Conservation (phyloP, 2,113 vertebrate genomes). For the Rhabdomys dilectus region DNA sequence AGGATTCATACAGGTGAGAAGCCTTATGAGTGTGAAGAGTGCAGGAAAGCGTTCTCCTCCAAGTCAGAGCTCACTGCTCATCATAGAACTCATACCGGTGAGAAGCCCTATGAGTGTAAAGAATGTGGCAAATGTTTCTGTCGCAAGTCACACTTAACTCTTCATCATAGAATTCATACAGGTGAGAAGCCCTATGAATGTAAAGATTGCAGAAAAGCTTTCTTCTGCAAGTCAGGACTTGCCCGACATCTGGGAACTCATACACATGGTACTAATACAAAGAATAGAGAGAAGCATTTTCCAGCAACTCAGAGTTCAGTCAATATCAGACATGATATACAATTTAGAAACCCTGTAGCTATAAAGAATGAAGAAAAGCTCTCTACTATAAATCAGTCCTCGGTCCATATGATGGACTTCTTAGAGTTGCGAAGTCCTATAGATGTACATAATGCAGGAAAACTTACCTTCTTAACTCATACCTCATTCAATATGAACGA, state of each 20-base stretch:
- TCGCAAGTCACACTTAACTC: slow-evolving; percentile 24
- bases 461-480: neutral
- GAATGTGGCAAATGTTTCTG: slow-evolving; percentile 9
- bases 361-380: neutral
- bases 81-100: neutral
- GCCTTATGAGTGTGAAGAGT: neutral
- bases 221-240: slow-evolving; percentile 6
- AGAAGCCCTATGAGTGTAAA: neutral
- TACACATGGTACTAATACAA: neutral
- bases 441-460: neutral
- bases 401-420: neutral
- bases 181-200: slow-evolving; percentile 21
- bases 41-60: neutral
- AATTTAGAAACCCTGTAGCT: neutral
- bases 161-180: neutral
- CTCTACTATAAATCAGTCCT: neutral
- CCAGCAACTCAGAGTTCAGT: neutral
- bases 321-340: neutral
- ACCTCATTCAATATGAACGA: neutral
- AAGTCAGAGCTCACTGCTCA: slow-evolving; percentile 16
- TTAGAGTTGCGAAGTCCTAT: neutral
- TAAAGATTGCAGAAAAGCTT: neutral
- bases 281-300: neutral
- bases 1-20: neutral
- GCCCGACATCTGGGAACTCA: slow-evolving; percentile 4